Base-by-base conservation (phyloP, 1,140 invertebrate genomes). In the Lanistes nyassanus region DNA sequence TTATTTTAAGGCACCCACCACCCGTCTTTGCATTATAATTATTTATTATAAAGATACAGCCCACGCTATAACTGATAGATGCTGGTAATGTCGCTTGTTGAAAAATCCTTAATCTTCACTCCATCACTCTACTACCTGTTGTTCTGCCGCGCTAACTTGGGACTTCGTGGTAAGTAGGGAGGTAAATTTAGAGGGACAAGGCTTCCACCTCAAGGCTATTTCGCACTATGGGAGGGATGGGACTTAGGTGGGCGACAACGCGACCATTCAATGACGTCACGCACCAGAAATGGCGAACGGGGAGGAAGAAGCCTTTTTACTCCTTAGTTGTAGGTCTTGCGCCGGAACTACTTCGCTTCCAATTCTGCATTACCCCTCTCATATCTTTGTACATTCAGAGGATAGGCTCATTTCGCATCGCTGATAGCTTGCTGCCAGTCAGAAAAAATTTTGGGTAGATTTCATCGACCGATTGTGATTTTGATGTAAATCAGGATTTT, bases 261-360 rank as follows among this genome's bases (percentile, higher is more conserved):
- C 62, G 55, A 42, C 68, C 55, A 39, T 37, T 42, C 36, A 26
- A n/a, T 76, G 75, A 76, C 75, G 75, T 76, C 75, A 76, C 60
- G n/a, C 21, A 55, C 75, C 75, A 71, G 75, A 76, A 76, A 76
- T 76, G 75, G 75, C 58, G 68, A 76, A 71, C 70, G 21, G 29
- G 29, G 56, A 60, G 56, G 70, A 72, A 72, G 70, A 42, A 53
- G 56, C 70, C 70, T 55, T n/a, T 23, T 36, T 13, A 42, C 70
- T 37, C 55, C 53, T 34, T n/a, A 19, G 55, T 31, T n/a, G 37
- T 39, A 36, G 60, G 58, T 26, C 56, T 9, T 72, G n/a, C 70
- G 70, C 70, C 7, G 19, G 70, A 7, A 72, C 70, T 72, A 72
- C n/a, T 64, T 71, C 29, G 47, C n/a, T 29, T 53, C 11, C 26